Evolutionary conservation across 2,797 vertebrate genomes (phyloP).

Genomic region (Falco columbarius): DNA sequence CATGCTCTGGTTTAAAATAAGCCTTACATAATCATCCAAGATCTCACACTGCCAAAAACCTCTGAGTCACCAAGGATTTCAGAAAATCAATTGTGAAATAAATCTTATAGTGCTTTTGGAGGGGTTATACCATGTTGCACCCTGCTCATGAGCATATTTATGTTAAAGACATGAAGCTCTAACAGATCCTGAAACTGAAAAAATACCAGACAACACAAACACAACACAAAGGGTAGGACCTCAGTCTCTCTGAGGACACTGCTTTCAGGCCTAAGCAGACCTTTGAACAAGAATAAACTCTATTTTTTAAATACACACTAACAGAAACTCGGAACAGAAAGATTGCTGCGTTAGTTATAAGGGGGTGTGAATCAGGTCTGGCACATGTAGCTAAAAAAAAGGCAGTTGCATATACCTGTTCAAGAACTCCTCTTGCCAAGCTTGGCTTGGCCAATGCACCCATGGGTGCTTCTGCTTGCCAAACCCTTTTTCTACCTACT

Average conservation of each 20-base stretch:
- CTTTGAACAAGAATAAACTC: background rate
- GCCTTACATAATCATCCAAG: background rate
- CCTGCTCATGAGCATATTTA: background rate
- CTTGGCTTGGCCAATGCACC: background rate
- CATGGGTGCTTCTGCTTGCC: background rate
- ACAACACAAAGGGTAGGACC: background rate
- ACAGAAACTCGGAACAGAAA: background rate
- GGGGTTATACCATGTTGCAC: background rate
- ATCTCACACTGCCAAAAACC: background rate
- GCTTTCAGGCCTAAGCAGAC: background rate
- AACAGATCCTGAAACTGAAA: background rate
- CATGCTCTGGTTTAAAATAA: slow-evolving; percentile 13
- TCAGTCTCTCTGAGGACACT: background rate
- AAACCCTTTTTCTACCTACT: slow-evolving; percentile 2
- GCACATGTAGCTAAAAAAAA: background rate
- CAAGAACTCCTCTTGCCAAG: background rate
- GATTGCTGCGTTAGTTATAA: background rate
- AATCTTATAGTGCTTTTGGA: background rate
- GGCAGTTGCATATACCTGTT: background rate
- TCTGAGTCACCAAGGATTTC: background rate
- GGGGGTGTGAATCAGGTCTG: background rate
- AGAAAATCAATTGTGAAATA: background rate
- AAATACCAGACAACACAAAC: background rate
- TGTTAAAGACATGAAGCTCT: background rate
- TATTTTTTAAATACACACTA: background rate